Conservation (phyloP, 2,888 invertebrate genomes). For the Blera fallax region DNA sequence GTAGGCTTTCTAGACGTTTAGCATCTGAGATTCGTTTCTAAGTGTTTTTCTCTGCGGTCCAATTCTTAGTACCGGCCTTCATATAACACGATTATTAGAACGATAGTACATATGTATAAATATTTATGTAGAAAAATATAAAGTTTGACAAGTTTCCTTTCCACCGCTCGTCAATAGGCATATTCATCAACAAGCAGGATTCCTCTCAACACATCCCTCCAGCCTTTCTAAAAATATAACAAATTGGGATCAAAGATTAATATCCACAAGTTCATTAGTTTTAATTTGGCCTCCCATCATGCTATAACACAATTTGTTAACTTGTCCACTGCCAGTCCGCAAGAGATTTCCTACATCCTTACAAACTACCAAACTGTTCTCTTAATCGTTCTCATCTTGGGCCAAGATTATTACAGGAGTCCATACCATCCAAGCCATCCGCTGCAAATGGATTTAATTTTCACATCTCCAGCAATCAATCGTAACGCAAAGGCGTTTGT, state of each 20-base stretch:
- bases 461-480: constrained; percentile 28
- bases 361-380: not conserved
- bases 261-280: not conserved
- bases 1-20: too few relatives aligned
- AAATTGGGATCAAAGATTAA: not conserved
- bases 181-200: too few relatives aligned
- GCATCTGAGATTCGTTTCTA: too few relatives aligned
- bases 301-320: not conserved
- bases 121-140: too few relatives aligned
- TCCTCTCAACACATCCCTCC: too few relatives aligned
- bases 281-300: constrained; percentile 2
- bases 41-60: too few relatives aligned
- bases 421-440: not conserved
- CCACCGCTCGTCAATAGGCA: too few relatives aligned
- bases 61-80: too few relatives aligned
- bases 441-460: not conserved
- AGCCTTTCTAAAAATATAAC: not conserved
- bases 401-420: not conserved
- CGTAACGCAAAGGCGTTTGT: constrained; percentile 5
- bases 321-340: not conserved
- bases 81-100: too few relatives aligned
- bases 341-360: not conserved
- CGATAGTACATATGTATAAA: too few relatives aligned
- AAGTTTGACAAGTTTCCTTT: too few relatives aligned
- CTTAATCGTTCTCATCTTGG: constrained; percentile 7